Evolutionary conservation across 1,140 invertebrate genomes (phyloP), one percentile per base, ranked within the genome.

Genomic region (Coenobita brevimanus): DNA sequence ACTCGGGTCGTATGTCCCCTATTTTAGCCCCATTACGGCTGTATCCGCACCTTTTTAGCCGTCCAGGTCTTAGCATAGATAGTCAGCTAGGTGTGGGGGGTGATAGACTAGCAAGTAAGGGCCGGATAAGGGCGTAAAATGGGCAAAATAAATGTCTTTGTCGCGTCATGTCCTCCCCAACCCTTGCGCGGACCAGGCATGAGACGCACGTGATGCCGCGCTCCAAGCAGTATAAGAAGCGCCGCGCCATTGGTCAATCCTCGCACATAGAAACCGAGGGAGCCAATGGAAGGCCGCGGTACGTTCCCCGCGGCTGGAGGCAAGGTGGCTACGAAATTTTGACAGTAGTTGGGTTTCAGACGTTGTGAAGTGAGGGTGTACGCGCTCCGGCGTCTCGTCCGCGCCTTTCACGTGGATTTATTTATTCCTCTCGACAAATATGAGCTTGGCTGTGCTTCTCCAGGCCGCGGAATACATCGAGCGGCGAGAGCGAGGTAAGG

Each of bases 391-490:
- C 85, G 85, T 81, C 50, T 80, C 85, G 85, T 87, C 85, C 85
- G 85, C 85, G 85, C 60, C 85, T 71, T 87, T 87, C 85, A 80
- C 85, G 85, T 87, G 85, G 85, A 87, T 87, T 87, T 87, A 87
- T 87, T 87, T 87, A 87, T 87, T 80, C 27, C 43, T 27, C 50
- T 71, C 67, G 13, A 80, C 43, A 73, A 87, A 73, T 80, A 87
- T 87, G 85, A 87, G 85, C 85, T 81, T 87, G 85, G 85, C 76
- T 54, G 85, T 87, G 62, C 76, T 87, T 81, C 75, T 87, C 64
- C 76, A 87, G 73, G 85, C 85, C 76, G 85, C 85, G 50, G 85
- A 87, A 80, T 87, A 87, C 71, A 87, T 87, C 64, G 85, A 87
- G 76, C 85, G 85, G 85, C 85, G 85, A 76, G 85, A 87, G 85